Conservation (phyloP, 1,140 invertebrate genomes). For the Acromyrmex charruanus region DNA sequence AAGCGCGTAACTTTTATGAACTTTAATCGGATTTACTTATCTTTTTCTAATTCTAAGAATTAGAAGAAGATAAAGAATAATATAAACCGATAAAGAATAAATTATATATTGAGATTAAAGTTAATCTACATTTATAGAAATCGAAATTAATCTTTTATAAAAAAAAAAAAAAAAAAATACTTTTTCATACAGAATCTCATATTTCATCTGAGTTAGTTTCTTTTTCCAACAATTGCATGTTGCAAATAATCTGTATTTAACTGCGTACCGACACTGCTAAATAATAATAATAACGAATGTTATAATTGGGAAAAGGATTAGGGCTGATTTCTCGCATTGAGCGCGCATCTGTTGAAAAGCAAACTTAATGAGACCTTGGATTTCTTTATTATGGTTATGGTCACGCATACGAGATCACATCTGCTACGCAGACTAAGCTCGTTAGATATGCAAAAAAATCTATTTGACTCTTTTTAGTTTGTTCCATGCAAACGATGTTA, state of each 20-base stretch:
- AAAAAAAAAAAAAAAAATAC: background rate
- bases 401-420: conserved; percentile 31
- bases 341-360: background rate
- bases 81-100: too few relatives aligned
- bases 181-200: background rate
- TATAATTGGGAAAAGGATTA: background rate
- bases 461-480: conserved; percentile 32
- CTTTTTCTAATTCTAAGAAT: too few relatives aligned
- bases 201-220: background rate
- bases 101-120: too few relatives aligned
- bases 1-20: too few relatives aligned
- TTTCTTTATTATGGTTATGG: conserved; percentile 43
- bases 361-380: conserved; percentile 24
- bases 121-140: too few relatives aligned
- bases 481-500: conserved; percentile 25
- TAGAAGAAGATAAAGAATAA: too few relatives aligned
- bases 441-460: conserved; percentile 47
- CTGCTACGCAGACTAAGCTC: conserved; percentile 15
- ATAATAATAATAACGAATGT: background rate
- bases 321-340: background rate
- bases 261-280: background rate
- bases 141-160: background rate
- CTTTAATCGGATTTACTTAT: too few relatives aligned
- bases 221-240: background rate
- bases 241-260: background rate